These are phyloP conservation scores for Megalops atlanticus DNA, from an alignment of 2,113 vertebrate species.

Conservation along the genomic window DNA sequence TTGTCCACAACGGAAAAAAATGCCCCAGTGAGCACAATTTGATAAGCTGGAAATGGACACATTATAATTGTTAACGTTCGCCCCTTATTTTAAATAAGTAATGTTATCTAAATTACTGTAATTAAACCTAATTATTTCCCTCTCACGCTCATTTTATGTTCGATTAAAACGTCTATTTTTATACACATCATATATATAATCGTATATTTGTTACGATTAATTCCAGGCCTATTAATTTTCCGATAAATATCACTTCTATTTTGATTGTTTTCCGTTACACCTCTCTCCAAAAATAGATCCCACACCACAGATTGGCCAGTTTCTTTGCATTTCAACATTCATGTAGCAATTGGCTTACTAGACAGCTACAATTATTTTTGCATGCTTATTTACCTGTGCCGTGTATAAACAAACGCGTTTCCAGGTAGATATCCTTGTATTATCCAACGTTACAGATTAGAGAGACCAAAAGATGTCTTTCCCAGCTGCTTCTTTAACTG, in stretches of 20 bases:
- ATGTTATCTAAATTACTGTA: slow-evolving; percentile 1
- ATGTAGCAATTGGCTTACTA: too few species aligned
- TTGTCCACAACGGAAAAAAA: slow-evolving; percentile 63
- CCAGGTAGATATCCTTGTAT: slow-evolving; percentile 46
- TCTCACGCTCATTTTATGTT: background rate
- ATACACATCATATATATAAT: background rate
- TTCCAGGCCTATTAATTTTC: too few species aligned
- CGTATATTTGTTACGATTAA: background rate
- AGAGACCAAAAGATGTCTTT: background rate
- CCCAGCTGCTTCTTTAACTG: slow-evolving; percentile 16
- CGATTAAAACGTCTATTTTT: background rate
- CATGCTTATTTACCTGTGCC: slow-evolving; percentile 50
- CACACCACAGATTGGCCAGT: too few species aligned
- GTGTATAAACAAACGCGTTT: slow-evolving; percentile 33
- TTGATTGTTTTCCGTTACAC: too few species aligned
- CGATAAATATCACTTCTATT: too few species aligned
- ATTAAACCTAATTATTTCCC: background rate
- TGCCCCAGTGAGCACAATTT: slow-evolving; percentile 52
- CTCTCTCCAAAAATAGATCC: too few species aligned
- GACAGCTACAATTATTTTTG: background rate
- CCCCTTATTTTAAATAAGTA: slow-evolving; percentile 20
- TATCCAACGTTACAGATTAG: slow-evolving; percentile 58
- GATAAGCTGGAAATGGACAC: slow-evolving; percentile 63
- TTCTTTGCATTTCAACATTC: too few species aligned
- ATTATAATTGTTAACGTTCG: slow-evolving; percentile 46